Base-by-base conservation (phyloP, 2,113 vertebrate genomes). In the Dicrurus megarhynchus region DNA sequence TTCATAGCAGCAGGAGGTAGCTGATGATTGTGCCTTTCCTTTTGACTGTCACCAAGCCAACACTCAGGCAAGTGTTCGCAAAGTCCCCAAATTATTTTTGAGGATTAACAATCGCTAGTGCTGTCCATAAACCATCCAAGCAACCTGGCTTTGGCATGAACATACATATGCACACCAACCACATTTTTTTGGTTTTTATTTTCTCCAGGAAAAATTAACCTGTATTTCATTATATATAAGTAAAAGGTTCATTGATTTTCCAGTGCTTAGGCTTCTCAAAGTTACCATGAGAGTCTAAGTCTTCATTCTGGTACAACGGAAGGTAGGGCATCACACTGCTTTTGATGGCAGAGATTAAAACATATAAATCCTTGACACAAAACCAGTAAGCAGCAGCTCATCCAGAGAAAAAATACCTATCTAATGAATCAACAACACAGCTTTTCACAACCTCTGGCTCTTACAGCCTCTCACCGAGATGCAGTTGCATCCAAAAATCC, bases 111-210 rank as follows among this genome's bases (percentile, higher is more conserved):
- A 63, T 3, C 42, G 22, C 10, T 87, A 13, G 6, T 87, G 11
- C 1, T 77, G 22, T 21, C 42, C 30, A 20, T 23, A 86, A 65
- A 2, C 28, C 26, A 57, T 8, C 6, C 32, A 84, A 70, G 20
- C 23, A 89, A 32, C 20, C 49, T 64, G 64, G 2, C 32, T 94
- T 87, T 78, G 21, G 17, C 46, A 64, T 42, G 30, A 79, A 80
- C 8, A n/a, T 26, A 49, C 4, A 55, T 7, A 39, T 4, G 6
- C 28, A 63, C 6, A 39, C 4, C n/a, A 82, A 32, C 1, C 13
- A 42, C 0, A 0, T 3, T 55, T 70, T 53, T 47, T 32, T 14
- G 0, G 0, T 4, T 67, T 61, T 50, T 16, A 33, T 53, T 74
- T 47, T 59, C 22, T 32, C 6, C 22, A 60, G n/a, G 28, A 71